Conservation (phyloP, 1,140 invertebrate genomes). For the Berghia stephanieae region DNA sequence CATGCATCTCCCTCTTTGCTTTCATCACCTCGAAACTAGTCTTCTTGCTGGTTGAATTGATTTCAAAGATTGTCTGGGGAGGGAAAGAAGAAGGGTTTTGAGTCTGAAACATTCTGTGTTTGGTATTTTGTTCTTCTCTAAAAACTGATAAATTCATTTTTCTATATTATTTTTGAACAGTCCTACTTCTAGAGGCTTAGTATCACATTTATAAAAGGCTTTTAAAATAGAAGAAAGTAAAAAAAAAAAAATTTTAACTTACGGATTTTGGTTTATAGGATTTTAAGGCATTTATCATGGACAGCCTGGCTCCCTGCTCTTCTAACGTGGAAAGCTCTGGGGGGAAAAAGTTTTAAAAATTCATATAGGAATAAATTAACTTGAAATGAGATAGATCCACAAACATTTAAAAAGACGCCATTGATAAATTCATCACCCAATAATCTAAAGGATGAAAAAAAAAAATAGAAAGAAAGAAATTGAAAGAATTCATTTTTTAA, state of each 20-base stretch:
- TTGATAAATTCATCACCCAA: background rate
- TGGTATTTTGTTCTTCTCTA: background rate
- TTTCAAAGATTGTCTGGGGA: slow-evolving; percentile 92
- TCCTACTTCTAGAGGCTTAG: too few relatives aligned
- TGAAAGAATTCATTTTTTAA: background rate
- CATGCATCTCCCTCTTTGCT: slow-evolving; percentile 67
- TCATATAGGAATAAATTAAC: too few relatives aligned
- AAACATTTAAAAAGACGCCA: too few relatives aligned
- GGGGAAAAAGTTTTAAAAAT: slow-evolving; percentile 9
- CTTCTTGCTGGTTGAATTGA: slow-evolving; percentile 83
- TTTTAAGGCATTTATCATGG: slow-evolving; percentile 80
- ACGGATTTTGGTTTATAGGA: slow-evolving; percentile 85
- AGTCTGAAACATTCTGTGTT: background rate
- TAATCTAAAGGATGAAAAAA: background rate
- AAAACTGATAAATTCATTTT: background rate
- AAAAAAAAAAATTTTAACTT: slow-evolving; percentile 58
- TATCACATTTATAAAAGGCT: background rate
- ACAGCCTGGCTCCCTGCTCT: slow-evolving; percentile 45
- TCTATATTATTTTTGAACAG: background rate
- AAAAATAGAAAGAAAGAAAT: background rate
- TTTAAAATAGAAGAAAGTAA: background rate
- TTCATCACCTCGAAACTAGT: slow-evolving; percentile 69
- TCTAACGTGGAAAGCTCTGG: slow-evolving; percentile 34
- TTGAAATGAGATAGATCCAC: too few relatives aligned
- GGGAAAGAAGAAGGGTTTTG: background rate